These are phyloP conservation scores for Serinus canaria DNA, from an alignment of 2,113 vertebrate genomes.

Conservation along the genomic window DNA sequence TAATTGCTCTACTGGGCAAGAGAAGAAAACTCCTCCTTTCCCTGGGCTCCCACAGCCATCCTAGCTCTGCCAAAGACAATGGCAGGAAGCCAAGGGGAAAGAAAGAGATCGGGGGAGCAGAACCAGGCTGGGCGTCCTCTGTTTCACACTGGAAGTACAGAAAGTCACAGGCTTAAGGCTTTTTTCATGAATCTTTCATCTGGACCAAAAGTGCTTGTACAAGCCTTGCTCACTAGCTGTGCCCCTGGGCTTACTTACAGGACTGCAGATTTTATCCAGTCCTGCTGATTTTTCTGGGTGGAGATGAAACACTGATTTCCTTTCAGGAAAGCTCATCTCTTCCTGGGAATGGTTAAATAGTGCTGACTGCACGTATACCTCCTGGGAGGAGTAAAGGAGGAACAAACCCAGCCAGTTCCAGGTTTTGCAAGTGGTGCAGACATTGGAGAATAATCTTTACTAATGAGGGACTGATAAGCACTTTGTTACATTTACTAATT, in stretches of 20 bases:
- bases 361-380: background rate
- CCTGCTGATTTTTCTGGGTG: constrained; percentile 23
- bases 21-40: background rate
- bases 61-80: constrained; percentile 5
- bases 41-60: background rate
- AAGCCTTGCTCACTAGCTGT: background rate
- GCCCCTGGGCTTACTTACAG: background rate
- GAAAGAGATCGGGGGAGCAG: background rate
- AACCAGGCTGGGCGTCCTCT: background rate
- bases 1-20: background rate
- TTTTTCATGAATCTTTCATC: background rate
- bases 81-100: constrained; percentile 21
- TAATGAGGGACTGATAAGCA: background rate
- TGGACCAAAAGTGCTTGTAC: background rate
- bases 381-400: background rate
- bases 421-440: constrained; percentile 27
- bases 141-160: background rate
- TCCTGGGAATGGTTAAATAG: constrained; percentile 29
- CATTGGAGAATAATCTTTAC: background rate
- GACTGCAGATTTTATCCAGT: background rate
- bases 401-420: constrained; percentile 12
- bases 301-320: constrained; percentile 29
- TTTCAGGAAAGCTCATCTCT: constrained; percentile 51
- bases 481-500: background rate
- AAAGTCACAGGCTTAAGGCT: background rate